Percentiles rank a stretch among this genome's conserved stretches.
Conservation (phyloP, 2,113 vertebrate species). For the Anolis sagrei region DNA sequence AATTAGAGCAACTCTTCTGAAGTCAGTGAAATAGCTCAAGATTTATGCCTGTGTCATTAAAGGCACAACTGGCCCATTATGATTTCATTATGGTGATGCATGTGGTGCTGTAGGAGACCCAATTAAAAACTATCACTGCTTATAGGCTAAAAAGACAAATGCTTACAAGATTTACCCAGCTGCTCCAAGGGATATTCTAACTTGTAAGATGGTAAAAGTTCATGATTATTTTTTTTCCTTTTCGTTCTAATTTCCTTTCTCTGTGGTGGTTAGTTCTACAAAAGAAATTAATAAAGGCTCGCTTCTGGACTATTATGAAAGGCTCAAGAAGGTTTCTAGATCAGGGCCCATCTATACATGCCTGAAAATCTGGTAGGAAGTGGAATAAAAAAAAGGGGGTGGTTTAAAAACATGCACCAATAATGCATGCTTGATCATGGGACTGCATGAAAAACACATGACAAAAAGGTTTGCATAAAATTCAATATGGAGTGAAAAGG, state of each 20-base stretch:
- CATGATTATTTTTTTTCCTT: background rate
- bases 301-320: background rate
- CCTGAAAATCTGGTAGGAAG: too few species aligned
- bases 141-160: background rate
- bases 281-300: conserved; percentile 34
- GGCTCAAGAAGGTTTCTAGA: background rate
- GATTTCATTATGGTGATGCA: conserved; percentile 31
- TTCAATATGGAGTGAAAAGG: too few species aligned
- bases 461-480: too few species aligned
- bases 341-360: too few species aligned
- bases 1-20: conserved; percentile 12
- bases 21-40: background rate
- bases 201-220: background rate
- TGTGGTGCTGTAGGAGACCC: conserved; percentile 18
- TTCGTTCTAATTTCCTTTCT: background rate
- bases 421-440: too few species aligned
- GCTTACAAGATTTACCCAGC: background rate
- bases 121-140: background rate
- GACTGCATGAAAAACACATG: too few species aligned
- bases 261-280: conserved; percentile 19
- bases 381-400: too few species aligned
- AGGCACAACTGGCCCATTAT: background rate
- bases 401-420: too few species aligned
- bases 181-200: background rate
- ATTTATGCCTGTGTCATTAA: background rate